These are phyloP conservation scores for Python bivittatus DNA, from an alignment of 2,113 vertebrate species.

Conservation along the genomic window DNA sequence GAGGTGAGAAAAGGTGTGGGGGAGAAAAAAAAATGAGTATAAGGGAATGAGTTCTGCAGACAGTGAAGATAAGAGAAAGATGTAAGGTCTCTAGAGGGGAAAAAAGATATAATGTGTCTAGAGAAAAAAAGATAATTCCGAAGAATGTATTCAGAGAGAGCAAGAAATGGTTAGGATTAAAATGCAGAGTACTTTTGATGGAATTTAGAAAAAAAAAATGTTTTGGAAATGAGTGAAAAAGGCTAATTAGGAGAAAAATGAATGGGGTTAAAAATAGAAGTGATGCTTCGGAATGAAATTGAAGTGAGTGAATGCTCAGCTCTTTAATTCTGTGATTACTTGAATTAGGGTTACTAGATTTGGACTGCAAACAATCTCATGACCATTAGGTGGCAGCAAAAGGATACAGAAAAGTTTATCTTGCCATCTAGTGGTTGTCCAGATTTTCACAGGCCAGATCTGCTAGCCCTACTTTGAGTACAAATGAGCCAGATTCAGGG, in stretches of 20 bases:
- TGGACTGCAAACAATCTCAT: neutral
- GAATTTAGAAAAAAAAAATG: neutral
- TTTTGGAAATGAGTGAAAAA: neutral
- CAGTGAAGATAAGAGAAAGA: neutral
- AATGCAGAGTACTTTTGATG: neutral
- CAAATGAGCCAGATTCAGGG: neutral
- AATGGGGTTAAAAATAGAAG: neutral
- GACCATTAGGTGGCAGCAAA: neutral
- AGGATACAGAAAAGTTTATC: neutral
- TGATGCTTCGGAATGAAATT: neutral
- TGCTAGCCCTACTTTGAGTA: neutral
- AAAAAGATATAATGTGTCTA: neutral
- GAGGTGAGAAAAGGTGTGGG: neutral
- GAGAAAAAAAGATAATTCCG: neutral
- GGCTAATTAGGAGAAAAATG: neutral
- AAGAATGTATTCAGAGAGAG: neutral
- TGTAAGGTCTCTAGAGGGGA: neutral
- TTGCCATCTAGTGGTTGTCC: neutral
- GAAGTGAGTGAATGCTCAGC: neutral
- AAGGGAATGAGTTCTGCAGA: neutral
- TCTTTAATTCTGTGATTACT: neutral
- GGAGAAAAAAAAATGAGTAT: neutral
- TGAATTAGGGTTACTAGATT: neutral
- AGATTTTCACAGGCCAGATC: neutral
- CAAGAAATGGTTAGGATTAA: neutral